Conservation (phyloP, 2,113 vertebrate species). For the Paraplagusia blochii region DNA sequence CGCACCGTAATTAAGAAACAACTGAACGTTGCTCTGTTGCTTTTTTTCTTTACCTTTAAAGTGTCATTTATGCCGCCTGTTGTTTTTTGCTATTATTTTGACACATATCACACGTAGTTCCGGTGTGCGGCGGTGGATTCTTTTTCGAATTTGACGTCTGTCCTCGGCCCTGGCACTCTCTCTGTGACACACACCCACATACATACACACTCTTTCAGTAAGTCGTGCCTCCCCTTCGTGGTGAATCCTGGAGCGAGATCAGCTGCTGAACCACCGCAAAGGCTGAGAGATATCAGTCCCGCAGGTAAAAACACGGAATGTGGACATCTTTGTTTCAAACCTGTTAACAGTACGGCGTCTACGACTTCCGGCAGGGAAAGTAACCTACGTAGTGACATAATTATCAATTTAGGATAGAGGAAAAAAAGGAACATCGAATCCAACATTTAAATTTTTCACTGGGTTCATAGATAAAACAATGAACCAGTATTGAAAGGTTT, state of each 20-base stretch:
- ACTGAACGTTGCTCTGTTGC: too few species aligned
- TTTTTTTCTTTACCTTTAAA: background rate
- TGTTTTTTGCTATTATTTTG: constrained; percentile 21
- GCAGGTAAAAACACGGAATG: background rate
- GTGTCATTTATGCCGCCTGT: background rate
- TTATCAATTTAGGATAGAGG: too few species aligned
- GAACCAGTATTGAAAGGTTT: too few species aligned
- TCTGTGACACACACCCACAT: constrained; percentile 17
- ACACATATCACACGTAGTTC: background rate
- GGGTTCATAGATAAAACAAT: too few species aligned
- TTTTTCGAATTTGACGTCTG: constrained; percentile 23
- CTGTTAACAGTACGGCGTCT: too few species aligned
- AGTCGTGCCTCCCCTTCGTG: constrained; percentile 70
- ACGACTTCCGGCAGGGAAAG: too few species aligned
- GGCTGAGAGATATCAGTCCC: background rate
- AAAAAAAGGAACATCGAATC: too few species aligned
- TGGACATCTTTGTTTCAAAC: background rate
- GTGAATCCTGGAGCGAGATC: constrained; percentile 35
- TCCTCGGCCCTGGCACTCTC: constrained; percentile 49
- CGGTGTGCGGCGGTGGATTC: background rate
- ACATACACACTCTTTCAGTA: constrained; percentile 35
- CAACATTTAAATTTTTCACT: too few species aligned
- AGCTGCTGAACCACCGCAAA: constrained; percentile 19
- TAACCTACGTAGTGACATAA: too few species aligned
- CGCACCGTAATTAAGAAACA: too few species aligned